Evolutionary conservation across 2,797 vertebrate species (phyloP).

Genomic region (Leptoclinus maculatus): DNA sequence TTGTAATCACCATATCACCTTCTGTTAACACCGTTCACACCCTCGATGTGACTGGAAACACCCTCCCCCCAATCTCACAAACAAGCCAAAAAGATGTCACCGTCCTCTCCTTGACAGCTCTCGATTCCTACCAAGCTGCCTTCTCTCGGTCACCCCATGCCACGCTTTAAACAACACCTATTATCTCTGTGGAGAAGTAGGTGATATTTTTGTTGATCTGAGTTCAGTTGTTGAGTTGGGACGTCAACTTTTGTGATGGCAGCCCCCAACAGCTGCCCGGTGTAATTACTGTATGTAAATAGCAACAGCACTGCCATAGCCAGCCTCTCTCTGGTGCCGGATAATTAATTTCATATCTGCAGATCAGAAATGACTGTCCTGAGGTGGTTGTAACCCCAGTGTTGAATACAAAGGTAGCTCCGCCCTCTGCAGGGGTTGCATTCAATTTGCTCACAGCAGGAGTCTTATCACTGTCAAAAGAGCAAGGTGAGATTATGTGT

Average conservation of each 20-base stretch:
- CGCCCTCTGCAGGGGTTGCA: conserved; percentile 67
- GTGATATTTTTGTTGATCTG: conserved; percentile 62
- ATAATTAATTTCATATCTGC: conserved; percentile 84
- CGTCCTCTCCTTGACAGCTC: conserved; percentile 9
- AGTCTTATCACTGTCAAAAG: conserved; percentile 57
- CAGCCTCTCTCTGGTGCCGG: conserved; percentile 72
- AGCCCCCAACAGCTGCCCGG: conserved; percentile 77
- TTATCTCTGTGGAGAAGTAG: conserved; percentile 33
- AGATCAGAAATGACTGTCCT: conserved; percentile 79
- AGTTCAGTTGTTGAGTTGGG: conserved; percentile 63
- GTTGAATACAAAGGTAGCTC: conserved; percentile 67
- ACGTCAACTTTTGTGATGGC: conserved; percentile 71
- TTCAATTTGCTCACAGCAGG: conserved; percentile 77
- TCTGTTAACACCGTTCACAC: conserved; percentile 48
- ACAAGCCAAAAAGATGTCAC: conserved; percentile 27
- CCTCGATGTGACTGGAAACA: conserved; percentile 28
- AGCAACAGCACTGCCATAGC: conserved; percentile 69
- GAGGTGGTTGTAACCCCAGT: conserved; percentile 64
- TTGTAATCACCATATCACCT: conserved; percentile 37
- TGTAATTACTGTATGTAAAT: conserved; percentile 84
- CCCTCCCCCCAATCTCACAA: conserved; percentile 8
- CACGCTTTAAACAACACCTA: conserved; percentile 46
- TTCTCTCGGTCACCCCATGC: conserved; percentile 9
- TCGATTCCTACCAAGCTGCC: conserved; percentile 1
- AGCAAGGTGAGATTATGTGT: conserved; percentile 41